Conservation (phyloP, 2,797 vertebrate species). For the Phataginus tricuspis region DNA sequence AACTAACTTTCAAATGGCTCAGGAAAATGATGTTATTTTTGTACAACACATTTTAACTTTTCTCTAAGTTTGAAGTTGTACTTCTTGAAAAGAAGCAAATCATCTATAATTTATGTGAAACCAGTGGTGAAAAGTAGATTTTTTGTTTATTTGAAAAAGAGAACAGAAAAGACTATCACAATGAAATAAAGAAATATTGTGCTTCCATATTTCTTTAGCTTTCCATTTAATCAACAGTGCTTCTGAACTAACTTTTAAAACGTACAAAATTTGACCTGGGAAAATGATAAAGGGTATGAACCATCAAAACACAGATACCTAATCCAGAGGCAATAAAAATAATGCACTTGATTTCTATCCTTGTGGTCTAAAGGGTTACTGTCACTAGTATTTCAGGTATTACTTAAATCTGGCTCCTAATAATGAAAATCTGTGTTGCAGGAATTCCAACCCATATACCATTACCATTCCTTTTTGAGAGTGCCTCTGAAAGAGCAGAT, state of each 20-base stretch:
- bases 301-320: neutral
- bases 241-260: conserved; percentile 8
- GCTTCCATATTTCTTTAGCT: neutral
- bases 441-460: neutral
- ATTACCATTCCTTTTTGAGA: neutral
- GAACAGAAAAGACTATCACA: neutral
- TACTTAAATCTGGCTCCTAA: neutral
- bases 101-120: neutral
- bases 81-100: neutral
- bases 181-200: neutral
- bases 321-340: neutral
- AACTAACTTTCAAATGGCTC: neutral
- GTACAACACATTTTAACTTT: neutral
- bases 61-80: neutral
- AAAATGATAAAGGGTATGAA: neutral
- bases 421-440: neutral
- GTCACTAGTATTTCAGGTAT: neutral
- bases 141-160: neutral
- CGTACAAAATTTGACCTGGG: neutral
- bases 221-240: conserved; percentile 16
- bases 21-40: neutral
- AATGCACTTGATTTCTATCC: neutral
- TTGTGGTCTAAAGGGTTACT: neutral
- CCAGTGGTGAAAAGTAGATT: neutral
- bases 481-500: neutral